Conservation (phyloP, 2,888 invertebrate genomes). For the Lasioglossum zephyrum region DNA sequence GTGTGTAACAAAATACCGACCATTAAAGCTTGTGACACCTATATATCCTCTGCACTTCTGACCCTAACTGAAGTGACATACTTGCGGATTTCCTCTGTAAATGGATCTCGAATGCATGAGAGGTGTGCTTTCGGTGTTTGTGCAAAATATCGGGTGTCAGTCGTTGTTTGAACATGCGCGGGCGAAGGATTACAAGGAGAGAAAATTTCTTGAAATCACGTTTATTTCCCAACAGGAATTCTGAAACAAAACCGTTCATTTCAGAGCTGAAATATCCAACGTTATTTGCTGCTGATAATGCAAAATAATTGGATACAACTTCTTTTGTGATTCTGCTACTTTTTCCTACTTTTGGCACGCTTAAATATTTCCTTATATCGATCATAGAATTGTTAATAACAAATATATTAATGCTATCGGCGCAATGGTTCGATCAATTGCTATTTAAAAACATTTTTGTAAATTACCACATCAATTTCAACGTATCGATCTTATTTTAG, state of each 20-base stretch:
- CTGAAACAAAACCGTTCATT: background rate
- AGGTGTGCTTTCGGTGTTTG: conserved; percentile 1
- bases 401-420: no score
- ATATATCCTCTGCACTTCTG: background rate
- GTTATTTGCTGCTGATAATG: background rate
- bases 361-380: no score
- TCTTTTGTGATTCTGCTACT: no score
- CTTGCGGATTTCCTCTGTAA: background rate
- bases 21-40: background rate
- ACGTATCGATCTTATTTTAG: no score
- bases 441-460: no score
- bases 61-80: background rate
- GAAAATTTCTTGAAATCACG: background rate
- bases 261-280: background rate
- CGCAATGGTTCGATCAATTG: no score
- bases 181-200: background rate
- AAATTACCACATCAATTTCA: no score
- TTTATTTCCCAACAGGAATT: background rate
- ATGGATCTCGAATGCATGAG: background rate
- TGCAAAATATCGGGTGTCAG: background rate
- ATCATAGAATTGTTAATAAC: no score
- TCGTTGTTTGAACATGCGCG: background rate
- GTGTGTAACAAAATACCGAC: background rate
- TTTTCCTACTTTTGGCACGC: no score
- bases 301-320: background rate